Evolutionary conservation across 2,888 invertebrate genomes (phyloP).

Genomic region (Amaurobius ferox): DNA sequence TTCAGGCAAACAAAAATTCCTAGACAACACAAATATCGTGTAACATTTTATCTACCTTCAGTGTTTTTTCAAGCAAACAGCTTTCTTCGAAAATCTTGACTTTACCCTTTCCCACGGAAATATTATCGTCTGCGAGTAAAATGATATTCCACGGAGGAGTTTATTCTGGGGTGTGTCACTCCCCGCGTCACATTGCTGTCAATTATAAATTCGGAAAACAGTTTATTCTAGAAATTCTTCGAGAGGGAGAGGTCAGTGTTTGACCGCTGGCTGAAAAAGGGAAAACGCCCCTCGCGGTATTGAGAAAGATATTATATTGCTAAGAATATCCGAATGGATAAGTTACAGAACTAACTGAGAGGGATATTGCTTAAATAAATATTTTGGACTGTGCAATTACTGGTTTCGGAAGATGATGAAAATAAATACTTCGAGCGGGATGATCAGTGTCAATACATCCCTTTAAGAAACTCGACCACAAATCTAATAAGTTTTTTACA

Average conservation of each 20-base stretch:
- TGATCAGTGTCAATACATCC: no score
- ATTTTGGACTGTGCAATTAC: no score
- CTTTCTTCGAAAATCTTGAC: not conserved
- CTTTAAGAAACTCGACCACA: no score
- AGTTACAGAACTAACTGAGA: not conserved
- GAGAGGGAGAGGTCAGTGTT: not conserved
- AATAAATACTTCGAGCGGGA: no score
- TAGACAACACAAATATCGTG: not conserved
- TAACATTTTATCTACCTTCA: not conserved
- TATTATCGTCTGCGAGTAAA: slow-evolving; percentile 19
- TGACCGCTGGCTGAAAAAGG: slow-evolving; percentile 39
- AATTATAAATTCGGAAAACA: slow-evolving; percentile 1
- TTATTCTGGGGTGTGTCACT: slow-evolving; percentile 50
- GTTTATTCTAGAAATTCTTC: slow-evolving; percentile 9
- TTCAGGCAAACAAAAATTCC: no score
- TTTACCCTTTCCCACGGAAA: slow-evolving; percentile 57
- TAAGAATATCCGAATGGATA: not conserved
- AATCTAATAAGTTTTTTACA: no score
- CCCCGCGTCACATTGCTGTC: slow-evolving; percentile 31
- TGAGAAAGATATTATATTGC: not conserved
- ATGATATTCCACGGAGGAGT: slow-evolving; percentile 21
- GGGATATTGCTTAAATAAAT: not conserved
- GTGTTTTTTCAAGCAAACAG: not conserved
- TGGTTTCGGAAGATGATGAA: no score
- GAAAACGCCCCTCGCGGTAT: slow-evolving; percentile 15